A percentile compares a stretch with the other conserved stretches of the same genome.
phyloP scores from a whole-genome alignment of 2,888 invertebrate genomes.

The Eupsilia transversa region DNA sequence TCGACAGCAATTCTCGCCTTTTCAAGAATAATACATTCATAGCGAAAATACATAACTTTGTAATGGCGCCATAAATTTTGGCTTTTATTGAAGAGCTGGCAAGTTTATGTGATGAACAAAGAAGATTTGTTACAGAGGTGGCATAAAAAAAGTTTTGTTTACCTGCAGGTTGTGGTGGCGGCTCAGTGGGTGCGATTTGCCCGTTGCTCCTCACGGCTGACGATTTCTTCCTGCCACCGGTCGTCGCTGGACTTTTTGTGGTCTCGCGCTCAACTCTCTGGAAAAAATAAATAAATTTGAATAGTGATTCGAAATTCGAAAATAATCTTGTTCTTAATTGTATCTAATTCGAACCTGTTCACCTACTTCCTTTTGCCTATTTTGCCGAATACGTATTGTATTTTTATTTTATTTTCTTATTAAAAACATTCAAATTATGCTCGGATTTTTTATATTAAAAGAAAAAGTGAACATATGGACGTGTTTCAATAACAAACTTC shows the following conservation, averaged over 20 bases:
- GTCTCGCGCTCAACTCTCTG: conserved; percentile 87
- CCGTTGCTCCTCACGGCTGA: conserved; percentile 85
- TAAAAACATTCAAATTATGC: conserved; percentile 19
- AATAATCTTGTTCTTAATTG: conserved; percentile 51
- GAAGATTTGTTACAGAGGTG: conserved; percentile 39
- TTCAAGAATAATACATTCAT: conserved; percentile 65
- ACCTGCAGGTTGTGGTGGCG: conserved; percentile 82
- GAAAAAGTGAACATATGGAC: conserved; percentile 40
- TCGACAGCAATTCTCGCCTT: conserved; percentile 53
- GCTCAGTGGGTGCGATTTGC: conserved; percentile 81
- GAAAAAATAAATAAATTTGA: conserved; percentile 70
- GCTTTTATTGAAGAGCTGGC: conserved; percentile 62
- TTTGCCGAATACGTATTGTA: conserved; percentile 9
- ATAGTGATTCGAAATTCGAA: conserved; percentile 29
- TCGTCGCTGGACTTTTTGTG: conserved; percentile 86
- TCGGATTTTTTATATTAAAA: conserved; percentile 36
- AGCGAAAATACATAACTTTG: conserved; percentile 67
- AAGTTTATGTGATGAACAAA: conserved; percentile 57
- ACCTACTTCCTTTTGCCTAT: conserved; percentile 27
- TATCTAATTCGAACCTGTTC: conserved; percentile 27
- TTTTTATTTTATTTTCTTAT: conserved; percentile 21
- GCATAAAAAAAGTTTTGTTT: conserved; percentile 57
- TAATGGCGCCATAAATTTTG: conserved; percentile 67
- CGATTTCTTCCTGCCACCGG: conserved; percentile 85
- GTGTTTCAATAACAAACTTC: conserved; percentile 49